phyloP scores from a whole-genome alignment of 2,797 vertebrate species.

The Scyliorhinus canicula region DNA sequence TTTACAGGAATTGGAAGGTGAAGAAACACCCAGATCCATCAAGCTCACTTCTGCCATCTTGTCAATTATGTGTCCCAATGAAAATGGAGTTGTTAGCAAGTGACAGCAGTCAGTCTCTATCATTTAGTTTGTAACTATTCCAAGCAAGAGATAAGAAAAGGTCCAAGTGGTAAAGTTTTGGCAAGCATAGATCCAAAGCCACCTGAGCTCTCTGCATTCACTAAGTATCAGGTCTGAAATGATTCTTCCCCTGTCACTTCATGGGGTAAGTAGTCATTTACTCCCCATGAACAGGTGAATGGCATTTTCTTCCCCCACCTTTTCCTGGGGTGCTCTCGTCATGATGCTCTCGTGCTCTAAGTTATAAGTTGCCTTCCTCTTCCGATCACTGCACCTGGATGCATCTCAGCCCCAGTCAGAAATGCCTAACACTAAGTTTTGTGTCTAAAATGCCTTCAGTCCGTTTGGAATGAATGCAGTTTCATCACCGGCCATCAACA shows the following conservation, averaged over 20 bases:
- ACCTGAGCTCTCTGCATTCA: not conserved
- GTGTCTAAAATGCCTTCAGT: not conserved
- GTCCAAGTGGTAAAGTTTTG: not conserved
- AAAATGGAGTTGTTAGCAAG: not conserved
- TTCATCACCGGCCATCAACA: not conserved
- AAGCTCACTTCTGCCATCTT: not conserved
- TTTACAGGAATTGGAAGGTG: not conserved
- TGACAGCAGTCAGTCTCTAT: not conserved
- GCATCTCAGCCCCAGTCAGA: not conserved
- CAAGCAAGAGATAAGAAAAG: not conserved
- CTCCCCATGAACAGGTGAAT: not conserved
- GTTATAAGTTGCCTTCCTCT: not conserved
- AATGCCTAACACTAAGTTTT: not conserved
- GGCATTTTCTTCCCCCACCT: not conserved
- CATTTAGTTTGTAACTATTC: not conserved
- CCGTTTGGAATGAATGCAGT: not conserved
- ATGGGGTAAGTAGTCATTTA: not conserved
- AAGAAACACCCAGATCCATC: not conserved
- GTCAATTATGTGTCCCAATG: not conserved
- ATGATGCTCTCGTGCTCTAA: not conserved
- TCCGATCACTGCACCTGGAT: not conserved
- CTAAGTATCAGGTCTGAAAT: not conserved
- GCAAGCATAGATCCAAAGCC: not conserved
- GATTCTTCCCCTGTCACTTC: not conserved
- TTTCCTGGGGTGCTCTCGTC: not conserved